Percentiles rank a stretch among this genome's conserved stretches.
Evolutionary conservation across 2,888 invertebrate genomes (phyloP).

Genomic region (Drosophila limbata): DNA sequence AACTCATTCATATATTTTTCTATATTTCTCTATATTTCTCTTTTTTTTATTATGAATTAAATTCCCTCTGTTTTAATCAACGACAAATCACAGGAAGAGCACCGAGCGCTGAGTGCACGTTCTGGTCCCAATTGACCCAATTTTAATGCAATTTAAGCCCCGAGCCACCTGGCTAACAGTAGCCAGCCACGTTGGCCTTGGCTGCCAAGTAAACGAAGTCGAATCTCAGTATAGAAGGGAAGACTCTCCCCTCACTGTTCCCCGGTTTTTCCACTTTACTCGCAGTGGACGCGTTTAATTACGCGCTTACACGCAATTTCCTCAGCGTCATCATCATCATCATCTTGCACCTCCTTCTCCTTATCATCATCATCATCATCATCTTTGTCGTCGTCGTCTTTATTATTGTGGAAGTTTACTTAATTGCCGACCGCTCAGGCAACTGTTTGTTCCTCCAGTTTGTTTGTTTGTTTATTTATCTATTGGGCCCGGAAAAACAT

Average conservation of each 20-base stretch:
- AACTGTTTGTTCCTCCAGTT: constrained; percentile 30
- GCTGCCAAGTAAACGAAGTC: constrained; percentile 26
- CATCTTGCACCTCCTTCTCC: constrained; percentile 7
- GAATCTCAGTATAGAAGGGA: constrained; percentile 12
- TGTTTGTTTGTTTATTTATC: constrained; percentile 44
- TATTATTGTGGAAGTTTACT: constrained; percentile 59
- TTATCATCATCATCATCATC: constrained; percentile 9
- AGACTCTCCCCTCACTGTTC: constrained; percentile 2
- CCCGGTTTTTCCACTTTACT: neutral
- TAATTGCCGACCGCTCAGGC: constrained; percentile 49
- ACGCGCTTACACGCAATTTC: constrained; percentile 76
- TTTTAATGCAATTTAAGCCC: constrained; percentile 67
- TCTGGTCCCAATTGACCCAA: constrained; percentile 67
- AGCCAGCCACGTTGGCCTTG: constrained; percentile 29
- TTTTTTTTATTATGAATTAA: constrained; percentile 2
- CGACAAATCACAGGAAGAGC: constrained; percentile 27
- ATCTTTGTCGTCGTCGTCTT: constrained; percentile 12
- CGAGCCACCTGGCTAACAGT: constrained; percentile 21
- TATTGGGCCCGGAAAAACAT: constrained; percentile 17
- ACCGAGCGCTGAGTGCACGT: constrained; percentile 13
- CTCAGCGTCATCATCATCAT: constrained; percentile 29
- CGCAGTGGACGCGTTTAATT: constrained; percentile 62
- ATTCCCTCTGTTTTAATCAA: constrained; percentile 28
- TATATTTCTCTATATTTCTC: neutral
- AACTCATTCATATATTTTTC: constrained; percentile 1